Evolutionary conservation across 2,888 invertebrate genomes (phyloP).

Genomic region (Acleris emargana): DNA sequence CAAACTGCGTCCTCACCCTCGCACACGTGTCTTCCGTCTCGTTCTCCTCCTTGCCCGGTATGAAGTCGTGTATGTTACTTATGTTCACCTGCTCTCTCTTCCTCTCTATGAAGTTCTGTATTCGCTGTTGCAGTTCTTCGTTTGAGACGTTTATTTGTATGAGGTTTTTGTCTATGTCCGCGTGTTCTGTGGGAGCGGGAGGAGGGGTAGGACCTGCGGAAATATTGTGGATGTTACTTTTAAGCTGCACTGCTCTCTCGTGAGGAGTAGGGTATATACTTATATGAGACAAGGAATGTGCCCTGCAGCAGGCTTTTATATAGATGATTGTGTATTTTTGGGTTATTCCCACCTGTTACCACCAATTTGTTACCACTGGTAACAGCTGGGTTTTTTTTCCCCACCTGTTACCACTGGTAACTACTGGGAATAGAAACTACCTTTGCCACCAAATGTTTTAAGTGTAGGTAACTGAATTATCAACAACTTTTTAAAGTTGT

Average conservation of each 20-base stretch:
- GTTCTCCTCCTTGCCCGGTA: slow-evolving; percentile 61
- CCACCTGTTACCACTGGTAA: too few species aligned
- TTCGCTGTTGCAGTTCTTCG: slow-evolving; percentile 87
- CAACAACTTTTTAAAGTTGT: too few species aligned
- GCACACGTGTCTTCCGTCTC: slow-evolving; percentile 86
- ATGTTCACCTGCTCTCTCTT: slow-evolving; percentile 89
- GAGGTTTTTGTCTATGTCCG: slow-evolving; percentile 62
- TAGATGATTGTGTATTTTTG: too few species aligned
- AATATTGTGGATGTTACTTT: background rate
- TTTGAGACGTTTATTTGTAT: slow-evolving; percentile 88
- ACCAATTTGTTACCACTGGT: too few species aligned
- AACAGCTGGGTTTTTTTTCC: too few species aligned
- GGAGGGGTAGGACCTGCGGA: slow-evolving; percentile 22
- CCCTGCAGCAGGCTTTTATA: too few species aligned
- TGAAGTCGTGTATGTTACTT: slow-evolving; percentile 90
- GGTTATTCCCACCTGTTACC: too few species aligned
- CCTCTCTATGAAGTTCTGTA: slow-evolving; percentile 88
- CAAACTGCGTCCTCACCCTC: slow-evolving; percentile 88
- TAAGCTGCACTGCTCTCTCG: background rate
- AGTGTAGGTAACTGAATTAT: too few species aligned
- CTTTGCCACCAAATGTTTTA: too few species aligned
- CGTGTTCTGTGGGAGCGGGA: slow-evolving; percentile 39
- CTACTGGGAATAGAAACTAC: too few species aligned
- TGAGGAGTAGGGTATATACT: too few species aligned
- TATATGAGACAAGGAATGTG: too few species aligned